These are phyloP conservation scores for Lithobates pipiens DNA, from an alignment of 2,797 vertebrate genomes.

Conservation along the genomic window DNA sequence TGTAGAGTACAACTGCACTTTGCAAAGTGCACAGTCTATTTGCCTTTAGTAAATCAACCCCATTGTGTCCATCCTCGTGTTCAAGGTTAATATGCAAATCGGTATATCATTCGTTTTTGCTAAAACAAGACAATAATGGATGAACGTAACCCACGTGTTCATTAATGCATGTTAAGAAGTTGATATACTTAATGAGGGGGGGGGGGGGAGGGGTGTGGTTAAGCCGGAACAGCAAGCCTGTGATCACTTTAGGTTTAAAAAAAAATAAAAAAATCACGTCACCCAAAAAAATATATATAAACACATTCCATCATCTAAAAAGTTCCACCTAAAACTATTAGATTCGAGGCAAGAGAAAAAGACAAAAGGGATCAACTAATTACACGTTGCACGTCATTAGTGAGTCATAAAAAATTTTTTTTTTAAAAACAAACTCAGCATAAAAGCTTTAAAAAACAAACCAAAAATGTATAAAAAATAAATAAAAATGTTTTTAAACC, in stretches of 20 bases:
- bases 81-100: neutral
- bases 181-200: neutral
- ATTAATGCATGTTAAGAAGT: neutral
- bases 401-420: no score
- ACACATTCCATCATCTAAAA: no score
- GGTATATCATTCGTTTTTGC: no score
- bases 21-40: no score
- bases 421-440: neutral
- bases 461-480: no score
- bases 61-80: neutral
- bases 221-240: neutral
- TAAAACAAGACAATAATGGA: neutral
- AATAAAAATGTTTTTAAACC: no score
- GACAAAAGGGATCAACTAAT: neutral
- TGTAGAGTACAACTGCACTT: no score
- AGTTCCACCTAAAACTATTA: neutral
- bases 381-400: neutral
- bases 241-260: no score
- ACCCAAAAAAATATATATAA: neutral
- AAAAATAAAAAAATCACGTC: neutral
- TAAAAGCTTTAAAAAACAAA: neutral
- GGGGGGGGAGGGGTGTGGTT: neutral
- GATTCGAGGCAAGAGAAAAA: neutral
- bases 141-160: neutral
- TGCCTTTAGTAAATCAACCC: no score